These are phyloP conservation scores for Hydrophis major DNA, from an alignment of 2,797 vertebrate species.

Conservation along the genomic window DNA sequence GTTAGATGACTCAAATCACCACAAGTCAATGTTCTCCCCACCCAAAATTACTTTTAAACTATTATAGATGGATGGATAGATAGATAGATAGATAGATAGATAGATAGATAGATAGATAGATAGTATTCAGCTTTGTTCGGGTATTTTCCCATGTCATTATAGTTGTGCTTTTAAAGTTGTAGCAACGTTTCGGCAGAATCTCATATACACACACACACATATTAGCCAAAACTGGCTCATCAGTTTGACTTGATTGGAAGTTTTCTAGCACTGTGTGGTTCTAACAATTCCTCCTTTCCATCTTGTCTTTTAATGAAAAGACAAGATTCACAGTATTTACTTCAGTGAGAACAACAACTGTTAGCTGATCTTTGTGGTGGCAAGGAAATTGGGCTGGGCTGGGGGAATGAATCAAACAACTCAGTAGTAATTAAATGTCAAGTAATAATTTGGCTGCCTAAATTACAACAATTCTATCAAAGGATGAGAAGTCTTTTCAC, in stretches of 20 bases:
- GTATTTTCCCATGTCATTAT: no score
- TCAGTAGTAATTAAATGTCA: conserved; percentile 4
- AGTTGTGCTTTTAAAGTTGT: no score
- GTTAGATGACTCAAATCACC: neutral
- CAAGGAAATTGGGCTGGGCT: neutral
- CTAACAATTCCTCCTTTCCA: neutral
- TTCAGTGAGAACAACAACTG: neutral
- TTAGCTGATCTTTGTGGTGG: neutral
- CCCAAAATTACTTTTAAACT: neutral
- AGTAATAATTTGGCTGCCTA: conserved; percentile 18
- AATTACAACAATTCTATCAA: conserved; percentile 35
- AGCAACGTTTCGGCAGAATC: no score
- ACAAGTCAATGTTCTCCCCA: neutral
- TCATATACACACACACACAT: neutral
- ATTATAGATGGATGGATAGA: no score
- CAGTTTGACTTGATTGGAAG: neutral
- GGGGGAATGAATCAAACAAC: neutral
- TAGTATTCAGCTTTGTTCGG: no score
- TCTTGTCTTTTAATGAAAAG: conserved; percentile 10
- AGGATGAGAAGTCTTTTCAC: conserved; percentile 6
- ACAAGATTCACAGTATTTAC: conserved; percentile 27
- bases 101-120: no score
- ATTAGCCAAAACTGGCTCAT: neutral
- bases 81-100: no score
- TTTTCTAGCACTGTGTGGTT: neutral